Evolutionary conservation across 2,888 invertebrate species (phyloP), one percentile per base, ranked within the genome.

Genomic region (Hipparchia sbordonii): DNA sequence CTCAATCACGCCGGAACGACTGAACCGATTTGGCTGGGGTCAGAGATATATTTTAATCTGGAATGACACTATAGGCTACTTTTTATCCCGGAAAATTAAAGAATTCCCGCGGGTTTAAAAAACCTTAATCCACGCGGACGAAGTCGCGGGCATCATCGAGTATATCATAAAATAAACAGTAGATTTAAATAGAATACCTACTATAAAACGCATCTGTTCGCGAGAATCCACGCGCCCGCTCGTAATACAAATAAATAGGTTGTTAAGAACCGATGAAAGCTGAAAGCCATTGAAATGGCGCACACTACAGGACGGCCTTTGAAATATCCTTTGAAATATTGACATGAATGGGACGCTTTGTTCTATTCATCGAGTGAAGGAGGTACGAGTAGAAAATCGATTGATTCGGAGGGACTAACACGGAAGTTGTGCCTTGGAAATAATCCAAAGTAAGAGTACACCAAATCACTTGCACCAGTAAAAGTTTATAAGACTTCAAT

Each of bases 331-430:
- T 65, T 52, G 51, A 52, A 52, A 10, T 65, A 33, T 33, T 51
- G 65, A 52, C 65, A 13, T 65, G 33, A 65, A 52, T 65, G 52
- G 65, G 33, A 6, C 63, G 63, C 52, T 65, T 12, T 33, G 23
- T 46, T 62, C 62, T 62, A 5, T 46, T 45, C 45, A 46, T 46
- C 5, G 45, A 13, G 59, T 39, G 46, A 62, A n/a, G 39, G 33
- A 52, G 52, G 23, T 13, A 13, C 7, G 5, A 13, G n/a, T 9
- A 39, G n/a, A 48, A 48, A 46, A 62, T 62, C 13, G 46, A 62
- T 62, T 23, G 6, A 23, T 59, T 2, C 59, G 8, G 33, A 48
- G 39, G 8, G 8, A 48, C 48, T 6, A 6, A 6, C 48, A 48
- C 8, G 48, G 48, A 48, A 48, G 6, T 48, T 48, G 48, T 48